Evolutionary conservation across 1,140 invertebrate species (phyloP).

Genomic region (Drosophila repleta): DNA sequence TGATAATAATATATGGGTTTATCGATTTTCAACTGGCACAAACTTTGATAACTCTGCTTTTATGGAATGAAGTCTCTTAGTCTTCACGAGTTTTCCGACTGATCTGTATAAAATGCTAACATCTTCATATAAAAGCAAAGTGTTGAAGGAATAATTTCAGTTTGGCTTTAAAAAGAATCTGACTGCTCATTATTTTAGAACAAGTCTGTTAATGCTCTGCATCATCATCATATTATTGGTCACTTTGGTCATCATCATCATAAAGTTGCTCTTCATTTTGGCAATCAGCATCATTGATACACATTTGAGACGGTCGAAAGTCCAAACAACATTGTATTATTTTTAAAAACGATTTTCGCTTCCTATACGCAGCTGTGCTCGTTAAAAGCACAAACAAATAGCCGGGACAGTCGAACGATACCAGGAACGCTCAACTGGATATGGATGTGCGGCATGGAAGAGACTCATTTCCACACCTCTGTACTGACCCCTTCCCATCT

Average conservation of each 20-base stretch:
- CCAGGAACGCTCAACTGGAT: background rate
- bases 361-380: slow-evolving; percentile 70
- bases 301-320: background rate
- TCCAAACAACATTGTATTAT: slow-evolving; percentile 68
- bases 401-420: background rate
- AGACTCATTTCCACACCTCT: background rate
- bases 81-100: too few species aligned
- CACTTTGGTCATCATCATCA: background rate
- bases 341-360: slow-evolving; percentile 78
- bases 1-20: too few species aligned
- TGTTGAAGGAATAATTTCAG: too few species aligned
- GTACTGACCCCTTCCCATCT: background rate
- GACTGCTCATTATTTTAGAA: background rate
- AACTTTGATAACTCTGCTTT: too few species aligned
- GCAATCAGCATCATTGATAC: background rate
- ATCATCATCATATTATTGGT: too few species aligned
- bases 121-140: too few species aligned
- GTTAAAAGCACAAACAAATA: slow-evolving; percentile 74
- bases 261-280: background rate
- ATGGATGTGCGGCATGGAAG: background rate
- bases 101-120: too few species aligned
- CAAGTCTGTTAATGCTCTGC: too few species aligned
- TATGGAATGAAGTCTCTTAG: too few species aligned
- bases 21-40: too few species aligned
- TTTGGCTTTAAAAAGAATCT: too few species aligned